phyloP scores from a whole-genome alignment of 1,140 invertebrate genomes.

The Drosophila burlai region DNA sequence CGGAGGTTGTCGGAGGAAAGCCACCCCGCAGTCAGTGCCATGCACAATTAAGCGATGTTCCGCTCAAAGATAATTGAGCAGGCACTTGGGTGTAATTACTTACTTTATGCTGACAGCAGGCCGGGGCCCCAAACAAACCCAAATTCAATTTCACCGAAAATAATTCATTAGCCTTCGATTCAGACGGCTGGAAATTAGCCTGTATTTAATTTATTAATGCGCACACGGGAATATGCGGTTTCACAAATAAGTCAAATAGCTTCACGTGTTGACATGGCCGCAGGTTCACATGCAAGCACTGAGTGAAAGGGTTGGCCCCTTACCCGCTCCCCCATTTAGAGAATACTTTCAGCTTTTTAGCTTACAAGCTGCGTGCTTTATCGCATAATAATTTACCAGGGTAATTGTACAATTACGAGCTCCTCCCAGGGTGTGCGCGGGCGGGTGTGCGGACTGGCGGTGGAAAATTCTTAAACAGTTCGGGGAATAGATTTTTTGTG shows the following conservation, averaged over 20 bases:
- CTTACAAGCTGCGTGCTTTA: slow-evolving; percentile 74
- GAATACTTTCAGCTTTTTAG: slow-evolving; percentile 51
- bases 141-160: slow-evolving; percentile 68
- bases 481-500: slow-evolving; percentile 56
- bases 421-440: slow-evolving; percentile 8
- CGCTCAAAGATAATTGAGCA: slow-evolving; percentile 82
- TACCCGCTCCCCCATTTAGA: neutral
- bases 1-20: neutral
- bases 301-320: slow-evolving; percentile 38
- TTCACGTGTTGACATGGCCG: slow-evolving; percentile 70
- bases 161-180: slow-evolving; percentile 60
- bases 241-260: slow-evolving; percentile 61
- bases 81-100: slow-evolving; percentile 84
- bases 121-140: slow-evolving; percentile 36
- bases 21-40: slow-evolving; percentile 26
- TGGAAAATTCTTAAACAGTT: slow-evolving; percentile 52
- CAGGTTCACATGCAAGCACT: slow-evolving; percentile 64
- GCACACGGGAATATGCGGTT: slow-evolving; percentile 35
- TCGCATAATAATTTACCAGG: slow-evolving; percentile 78
- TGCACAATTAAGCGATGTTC: slow-evolving; percentile 77
- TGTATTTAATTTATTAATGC: slow-evolving; percentile 37
- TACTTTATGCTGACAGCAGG: slow-evolving; percentile 73
- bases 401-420: slow-evolving; percentile 78
- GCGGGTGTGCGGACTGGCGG: slow-evolving; percentile 3
- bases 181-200: slow-evolving; percentile 45